These are phyloP conservation scores for Drosophila dunni DNA, from an alignment of 1,140 invertebrate species.

Conservation along the genomic window DNA sequence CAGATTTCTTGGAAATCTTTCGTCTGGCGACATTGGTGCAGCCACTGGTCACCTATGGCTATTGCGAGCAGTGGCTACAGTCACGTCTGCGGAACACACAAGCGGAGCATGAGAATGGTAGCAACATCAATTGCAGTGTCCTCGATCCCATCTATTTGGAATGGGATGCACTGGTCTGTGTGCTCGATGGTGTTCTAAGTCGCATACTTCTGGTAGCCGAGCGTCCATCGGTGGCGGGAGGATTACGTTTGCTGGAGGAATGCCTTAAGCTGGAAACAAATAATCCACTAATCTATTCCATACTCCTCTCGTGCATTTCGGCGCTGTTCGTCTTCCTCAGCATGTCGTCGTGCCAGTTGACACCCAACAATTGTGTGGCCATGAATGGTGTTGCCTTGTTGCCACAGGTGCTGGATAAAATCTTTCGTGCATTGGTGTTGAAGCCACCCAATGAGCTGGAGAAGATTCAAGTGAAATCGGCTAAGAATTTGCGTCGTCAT, in stretches of 20 bases:
- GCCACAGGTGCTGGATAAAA: constrained; percentile 93
- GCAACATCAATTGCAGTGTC: constrained; percentile 79
- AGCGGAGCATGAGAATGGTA: constrained; percentile 83
- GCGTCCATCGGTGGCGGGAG: constrained; percentile 88
- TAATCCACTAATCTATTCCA: constrained; percentile 91
- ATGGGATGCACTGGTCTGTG: constrained; percentile 92
- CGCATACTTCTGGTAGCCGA: constrained; percentile 88
- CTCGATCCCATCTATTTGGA: constrained; percentile 90
- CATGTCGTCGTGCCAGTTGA: constrained; percentile 92
- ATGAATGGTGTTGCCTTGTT: constrained; percentile 90
- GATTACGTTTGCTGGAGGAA: constrained; percentile 90
- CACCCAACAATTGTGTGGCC: constrained; percentile 87
- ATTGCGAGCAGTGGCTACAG: constrained; percentile 92
- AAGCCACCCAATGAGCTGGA: constrained; percentile 87
- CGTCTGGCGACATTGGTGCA: constrained; percentile 91
- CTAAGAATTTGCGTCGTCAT: constrained; percentile 94
- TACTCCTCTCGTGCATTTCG: constrained; percentile 94
- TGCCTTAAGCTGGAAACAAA: constrained; percentile 91
- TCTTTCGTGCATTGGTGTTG: constrained; percentile 92
- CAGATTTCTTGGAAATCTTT: constrained; percentile 92
- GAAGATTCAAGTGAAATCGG: constrained; percentile 84
- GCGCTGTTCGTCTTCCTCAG: constrained; percentile 95
- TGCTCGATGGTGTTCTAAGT: constrained; percentile 92
- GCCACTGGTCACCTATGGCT: constrained; percentile 92
- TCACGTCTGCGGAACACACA: constrained; percentile 87